phyloP scores from a whole-genome alignment of 1,140 invertebrate genomes.

The Philotrypesis tridentata region DNA sequence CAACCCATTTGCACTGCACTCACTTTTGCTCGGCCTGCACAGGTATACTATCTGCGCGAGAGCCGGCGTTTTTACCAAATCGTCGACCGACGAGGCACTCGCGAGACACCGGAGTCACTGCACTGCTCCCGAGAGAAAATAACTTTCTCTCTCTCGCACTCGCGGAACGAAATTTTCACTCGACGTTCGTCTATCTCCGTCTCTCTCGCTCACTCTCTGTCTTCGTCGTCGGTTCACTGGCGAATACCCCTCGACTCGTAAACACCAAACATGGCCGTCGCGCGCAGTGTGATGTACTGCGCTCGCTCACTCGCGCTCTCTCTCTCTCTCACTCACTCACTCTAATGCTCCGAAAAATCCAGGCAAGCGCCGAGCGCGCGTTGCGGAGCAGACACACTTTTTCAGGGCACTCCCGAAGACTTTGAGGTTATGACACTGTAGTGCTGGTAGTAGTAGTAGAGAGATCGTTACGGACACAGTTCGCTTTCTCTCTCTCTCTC shows the following conservation, averaged over 20 bases:
- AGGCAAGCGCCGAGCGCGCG: not conserved
- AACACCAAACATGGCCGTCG: conserved; percentile 74
- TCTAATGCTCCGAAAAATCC: conserved; percentile 5
- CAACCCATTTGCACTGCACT: conserved; percentile 20
- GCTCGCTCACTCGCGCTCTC: conserved; percentile 18
- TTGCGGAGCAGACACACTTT: not conserved
- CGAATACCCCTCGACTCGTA: conserved; percentile 71
- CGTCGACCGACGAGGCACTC: not conserved
- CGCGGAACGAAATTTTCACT: not conserved
- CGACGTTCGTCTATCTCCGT: not conserved
- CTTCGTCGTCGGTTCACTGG: conserved; percentile 26
- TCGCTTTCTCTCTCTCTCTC: conserved; percentile 13
- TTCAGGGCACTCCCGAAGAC: not conserved
- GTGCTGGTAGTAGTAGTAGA: not conserved
- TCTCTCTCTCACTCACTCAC: not conserved
- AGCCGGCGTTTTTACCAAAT: not conserved
- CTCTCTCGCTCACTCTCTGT: not conserved
- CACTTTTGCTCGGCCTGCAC: not conserved
- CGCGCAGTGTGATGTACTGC: conserved; percentile 41
- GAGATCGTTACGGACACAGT: not conserved
- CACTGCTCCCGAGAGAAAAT: conserved; percentile 5
- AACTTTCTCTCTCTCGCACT: not conserved
- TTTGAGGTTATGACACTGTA: conserved; percentile 33
- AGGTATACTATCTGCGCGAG: too few relatives aligned
- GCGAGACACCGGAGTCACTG: not conserved